Evolutionary conservation across 2,888 invertebrate species (phyloP).

Genomic region (Sesia bembeciformis): DNA sequence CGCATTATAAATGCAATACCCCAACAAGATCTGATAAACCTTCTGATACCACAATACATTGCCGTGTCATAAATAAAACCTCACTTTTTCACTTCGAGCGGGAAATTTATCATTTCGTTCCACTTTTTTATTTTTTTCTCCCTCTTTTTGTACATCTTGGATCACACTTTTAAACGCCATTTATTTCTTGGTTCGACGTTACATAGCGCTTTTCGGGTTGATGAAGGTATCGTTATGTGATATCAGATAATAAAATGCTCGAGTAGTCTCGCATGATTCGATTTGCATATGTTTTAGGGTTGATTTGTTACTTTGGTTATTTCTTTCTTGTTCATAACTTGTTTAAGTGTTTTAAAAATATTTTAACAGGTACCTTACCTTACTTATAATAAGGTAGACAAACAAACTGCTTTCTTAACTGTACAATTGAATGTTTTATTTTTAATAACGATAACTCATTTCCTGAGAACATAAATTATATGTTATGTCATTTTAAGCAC

Average conservation of each 20-base stretch:
- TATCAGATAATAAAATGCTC: constrained; percentile 64
- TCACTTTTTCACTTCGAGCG: constrained; percentile 60
- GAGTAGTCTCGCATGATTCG: constrained; percentile 42
- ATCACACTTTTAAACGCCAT: constrained; percentile 70
- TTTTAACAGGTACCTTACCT: too few species aligned
- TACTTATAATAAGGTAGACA: too few species aligned
- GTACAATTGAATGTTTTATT: too few species aligned
- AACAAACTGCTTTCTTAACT: too few species aligned
- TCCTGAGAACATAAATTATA: neutral
- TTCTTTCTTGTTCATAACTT: too few species aligned
- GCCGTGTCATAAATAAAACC: constrained; percentile 64
- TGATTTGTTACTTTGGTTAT: constrained; percentile 13
- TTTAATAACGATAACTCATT: too few species aligned
- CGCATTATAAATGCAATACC: constrained; percentile 41
- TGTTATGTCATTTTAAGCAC: neutral
- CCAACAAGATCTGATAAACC: constrained; percentile 59
- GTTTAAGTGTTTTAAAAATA: too few species aligned
- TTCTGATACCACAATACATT: constrained; percentile 45
- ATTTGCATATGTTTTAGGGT: constrained; percentile 44
- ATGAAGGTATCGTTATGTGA: constrained; percentile 63
- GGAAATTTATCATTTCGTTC: constrained; percentile 67
- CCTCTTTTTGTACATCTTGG: constrained; percentile 64
- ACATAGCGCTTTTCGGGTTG: constrained; percentile 51
- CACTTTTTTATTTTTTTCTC: constrained; percentile 49
- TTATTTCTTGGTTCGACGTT: constrained; percentile 61